Base-by-base conservation (phyloP, 1,140 invertebrate species). In the Orius insidiosus region DNA sequence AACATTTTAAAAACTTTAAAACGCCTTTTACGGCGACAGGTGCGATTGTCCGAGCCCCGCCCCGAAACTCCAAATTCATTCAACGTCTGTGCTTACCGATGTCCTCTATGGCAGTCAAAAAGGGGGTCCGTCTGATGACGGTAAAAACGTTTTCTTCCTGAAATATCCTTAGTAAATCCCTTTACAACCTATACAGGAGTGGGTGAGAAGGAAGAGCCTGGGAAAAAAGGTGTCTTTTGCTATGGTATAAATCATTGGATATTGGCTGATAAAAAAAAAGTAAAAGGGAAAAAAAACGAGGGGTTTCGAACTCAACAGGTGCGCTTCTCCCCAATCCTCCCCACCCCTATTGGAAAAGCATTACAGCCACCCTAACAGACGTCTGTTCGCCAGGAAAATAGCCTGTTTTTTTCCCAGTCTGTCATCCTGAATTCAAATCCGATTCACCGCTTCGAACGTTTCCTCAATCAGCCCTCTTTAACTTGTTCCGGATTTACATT, bases 351-450 rank as follows among this genome's bases (percentile, higher is more conserved):
- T 32, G 41, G 41, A 43, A 43, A 43, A 43, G 18, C 41, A 43
- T 43, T 43, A 43, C 18, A 43, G 24, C 31, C 41, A 43, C 41
- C 41, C 41, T 43, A 13, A 43, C 41, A 43, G 41, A 43, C 41
- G 31, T 18, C 41, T 43, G 41, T 43, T 43, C 41, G 31, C 41
- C 16, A 43, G 41, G 41, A 43, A 43, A 43, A 43, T 43, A 43
- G 41, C 41, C n/a, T 43, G 41, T 43, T 43, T 43, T 40, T 43
- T 43, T 43, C 19, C 41, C 24, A 24, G 18, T 43, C 41, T 43
- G 41, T 43, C 41, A 43, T 43, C 41, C 31, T 43, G 41, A 43
- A 43, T 43, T 43, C 41, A 43, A 43, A 43, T 43, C 41, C 41
- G 31, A 43, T 43, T 43, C 41, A 24, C 41, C 41, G 18, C 24